These are phyloP conservation scores for Propithecus deckenii DNA, from an alignment of 2,797 vertebrate species.

Conservation along the genomic window DNA sequence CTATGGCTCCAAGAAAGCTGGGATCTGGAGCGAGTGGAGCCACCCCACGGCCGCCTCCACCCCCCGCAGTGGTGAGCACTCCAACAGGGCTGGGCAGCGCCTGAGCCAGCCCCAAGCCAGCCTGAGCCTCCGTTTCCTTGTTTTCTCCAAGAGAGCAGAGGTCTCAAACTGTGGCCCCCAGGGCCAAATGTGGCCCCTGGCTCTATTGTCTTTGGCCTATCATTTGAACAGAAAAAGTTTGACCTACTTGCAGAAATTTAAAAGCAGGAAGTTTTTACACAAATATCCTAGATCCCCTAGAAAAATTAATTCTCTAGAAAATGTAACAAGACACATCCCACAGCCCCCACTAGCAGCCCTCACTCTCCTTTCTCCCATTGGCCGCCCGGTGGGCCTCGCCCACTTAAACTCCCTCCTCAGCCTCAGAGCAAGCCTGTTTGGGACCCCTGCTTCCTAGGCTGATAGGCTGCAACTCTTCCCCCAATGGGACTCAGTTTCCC, in stretches of 20 bases:
- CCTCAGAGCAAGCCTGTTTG: background rate
- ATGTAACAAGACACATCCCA: background rate
- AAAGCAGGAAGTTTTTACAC: background rate
- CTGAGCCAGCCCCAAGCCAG: background rate
- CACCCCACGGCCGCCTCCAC: conserved; percentile 97
- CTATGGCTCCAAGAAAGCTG: conserved; percentile 96
- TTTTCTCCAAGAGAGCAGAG: background rate
- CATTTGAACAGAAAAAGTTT: background rate
- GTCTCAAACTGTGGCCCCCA: background rate
- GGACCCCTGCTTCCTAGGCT: background rate
- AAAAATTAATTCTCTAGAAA: background rate
- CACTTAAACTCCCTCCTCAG: background rate
- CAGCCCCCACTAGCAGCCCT: background rate
- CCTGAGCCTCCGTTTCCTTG: background rate
- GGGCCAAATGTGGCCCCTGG: background rate
- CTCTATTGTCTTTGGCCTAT: background rate
- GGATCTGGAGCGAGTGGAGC: conserved; percentile 99
- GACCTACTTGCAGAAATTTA: background rate
- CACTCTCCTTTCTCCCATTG: background rate
- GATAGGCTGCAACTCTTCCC: background rate
- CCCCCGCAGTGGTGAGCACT: conserved; percentile 92
- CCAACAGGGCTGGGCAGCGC: background rate
- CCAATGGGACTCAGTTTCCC: background rate
- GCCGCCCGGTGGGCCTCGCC: background rate
- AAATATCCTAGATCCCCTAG: background rate